Evolutionary conservation across 2,888 invertebrate genomes (phyloP), one percentile per base, ranked within the genome.

Genomic region (Tryphoninae sp.): DNA sequence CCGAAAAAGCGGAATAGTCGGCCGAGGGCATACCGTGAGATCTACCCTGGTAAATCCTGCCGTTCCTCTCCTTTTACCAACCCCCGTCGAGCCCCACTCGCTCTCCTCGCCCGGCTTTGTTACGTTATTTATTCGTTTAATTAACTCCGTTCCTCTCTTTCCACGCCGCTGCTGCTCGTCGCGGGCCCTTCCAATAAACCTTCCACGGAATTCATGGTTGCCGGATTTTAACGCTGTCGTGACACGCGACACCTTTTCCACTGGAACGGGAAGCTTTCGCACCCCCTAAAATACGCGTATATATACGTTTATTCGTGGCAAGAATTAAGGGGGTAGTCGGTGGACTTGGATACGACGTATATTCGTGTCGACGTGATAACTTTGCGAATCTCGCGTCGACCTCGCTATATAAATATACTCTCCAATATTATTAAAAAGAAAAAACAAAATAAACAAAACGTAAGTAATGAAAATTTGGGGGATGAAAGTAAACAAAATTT

Each of bases 81-180:
- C 8, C 22, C 16, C 45, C 45, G 55, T 67, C 67, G 75, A 59
- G 64, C 55, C 65, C 49, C 69, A 19, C 59, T 53, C 55, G 55
- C 49, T 62, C 58, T 69, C 76, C 81, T 76, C 59, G 61, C 73
- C 78, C 75, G 84, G 87, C 88, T 89, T 90, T 90, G 89, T 89
- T 87, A 84, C 87, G 88, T 90, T 91, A 90, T 90, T 91, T 90
- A 90, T 90, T 89, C 89, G 89, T 90, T 90, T 91, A 90, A 91
- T 91, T 90, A 91, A 90, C 89, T 89, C 87, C 82, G 86, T 86
- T 84, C 80, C 75, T 55, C 61, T 49, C 51, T 58, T 33, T 40
- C 68, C 72, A 16, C 53, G 49, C 68, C 45, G 58, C 9, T 59
- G 33, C 33, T 33, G 33, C n/a, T 11, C 80, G 33, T 77, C 78